A percentile compares a stretch with the other conserved stretches of the same genome.
These are phyloP conservation scores for Adelges cooleyi DNA, from an alignment of 1,140 invertebrate genomes.

Conservation along the genomic window DNA sequence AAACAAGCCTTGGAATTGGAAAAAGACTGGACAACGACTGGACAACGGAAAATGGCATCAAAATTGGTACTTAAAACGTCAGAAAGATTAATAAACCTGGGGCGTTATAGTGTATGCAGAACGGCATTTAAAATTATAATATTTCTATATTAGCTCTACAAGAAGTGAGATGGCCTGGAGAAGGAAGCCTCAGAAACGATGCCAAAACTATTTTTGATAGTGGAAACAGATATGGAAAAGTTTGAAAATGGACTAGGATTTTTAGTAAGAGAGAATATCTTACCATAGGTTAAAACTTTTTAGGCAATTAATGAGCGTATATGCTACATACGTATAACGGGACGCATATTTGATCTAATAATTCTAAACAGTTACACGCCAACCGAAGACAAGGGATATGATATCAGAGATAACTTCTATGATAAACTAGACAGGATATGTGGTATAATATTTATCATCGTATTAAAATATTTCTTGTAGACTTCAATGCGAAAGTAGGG, in stretches of 20 bases:
- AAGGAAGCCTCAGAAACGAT: neutral
- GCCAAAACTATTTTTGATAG: neutral
- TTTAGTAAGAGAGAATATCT: neutral
- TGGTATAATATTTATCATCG: neutral
- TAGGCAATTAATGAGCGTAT: no score
- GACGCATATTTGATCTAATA: no score
- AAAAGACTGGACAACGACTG: neutral
- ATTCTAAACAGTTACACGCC: neutral
- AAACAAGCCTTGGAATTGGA: no score
- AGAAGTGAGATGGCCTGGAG: neutral
- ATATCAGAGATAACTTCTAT: neutral
- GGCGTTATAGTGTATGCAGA: neutral
- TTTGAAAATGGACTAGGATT: neutral
- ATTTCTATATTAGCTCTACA: no score
- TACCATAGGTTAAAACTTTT: neutral
- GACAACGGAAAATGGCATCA: neutral
- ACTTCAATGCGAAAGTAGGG: neutral
- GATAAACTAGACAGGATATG: neutral
- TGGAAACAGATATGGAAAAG: no score
- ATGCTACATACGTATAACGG: no score
- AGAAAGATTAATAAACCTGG: neutral
- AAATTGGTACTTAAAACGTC: neutral
- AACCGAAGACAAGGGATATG: no score
- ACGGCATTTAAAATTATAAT: neutral
- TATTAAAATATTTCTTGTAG: neutral